Base-by-base conservation (phyloP, 2,113 vertebrate species). In the Rhinolophus ferrumequinum region DNA sequence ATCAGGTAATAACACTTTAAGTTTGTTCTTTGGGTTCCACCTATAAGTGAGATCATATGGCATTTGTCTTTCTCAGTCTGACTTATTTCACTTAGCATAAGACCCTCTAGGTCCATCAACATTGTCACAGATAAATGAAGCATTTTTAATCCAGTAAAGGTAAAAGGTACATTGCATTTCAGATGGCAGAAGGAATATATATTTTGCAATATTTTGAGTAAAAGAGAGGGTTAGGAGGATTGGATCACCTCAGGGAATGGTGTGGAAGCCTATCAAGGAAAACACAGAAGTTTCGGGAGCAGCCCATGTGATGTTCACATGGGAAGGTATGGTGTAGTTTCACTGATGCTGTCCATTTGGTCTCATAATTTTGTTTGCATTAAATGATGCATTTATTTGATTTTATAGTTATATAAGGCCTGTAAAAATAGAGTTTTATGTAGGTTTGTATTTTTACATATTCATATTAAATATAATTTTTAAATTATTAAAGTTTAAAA, bases 231-330 rank as follows among this genome's bases (percentile, higher is more conserved):
- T 58, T 24, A 24, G 50, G 21, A 64, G 62, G 73, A 67, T 8
- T 15, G 18, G 33, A 24, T 0, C 0, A 7, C 22, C 64, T 16
- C 30, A 9, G 66, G 33, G 44, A 21, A 38, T 11, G 0, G 3
- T 10, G 2, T 22, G 22, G 35, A 66, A 52, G 16, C 1, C 52
- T 35, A 12, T 24, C 14, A 47, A 69, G 66, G 41, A 67, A 67
- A 64, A 50, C 50, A 9, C 2, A 11, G 26, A 4, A 1, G 44
- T 0, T 3, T 3, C 47, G 3, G 33, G 11, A 11, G 38, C 1
- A 54, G 28, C 5, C 10, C 14, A 22, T 8, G 1, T 3, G 44
- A 2, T 4, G 38, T 3, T 15, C 19, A 21, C 8, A 5, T 0
- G 8, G 12, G 5, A 38, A 28, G 73, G 24, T 16, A 1, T 5